Evolutionary conservation across 2,113 vertebrate genomes (phyloP), one percentile per base, ranked within the genome.

Genomic region (Harpagus bidentatus): DNA sequence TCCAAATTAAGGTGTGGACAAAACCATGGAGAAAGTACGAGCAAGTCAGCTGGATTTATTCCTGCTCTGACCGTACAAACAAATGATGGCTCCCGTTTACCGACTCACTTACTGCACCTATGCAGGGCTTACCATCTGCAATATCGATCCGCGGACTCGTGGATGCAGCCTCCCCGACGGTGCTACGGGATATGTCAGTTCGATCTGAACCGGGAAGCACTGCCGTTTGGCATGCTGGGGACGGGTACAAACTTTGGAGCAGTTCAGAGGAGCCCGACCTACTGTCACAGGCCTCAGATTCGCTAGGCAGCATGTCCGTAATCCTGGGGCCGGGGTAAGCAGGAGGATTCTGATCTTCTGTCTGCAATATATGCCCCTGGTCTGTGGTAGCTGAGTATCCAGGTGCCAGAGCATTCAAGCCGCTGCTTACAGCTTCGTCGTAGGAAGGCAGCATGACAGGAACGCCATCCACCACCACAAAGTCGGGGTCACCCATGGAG

Each of bases 391-490:
- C 96, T 65, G 94, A 81, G 83, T 98, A 98, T 82, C 98, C 96
- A 0, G 98, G 98, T 55, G 98, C 98, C 87, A 98, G 97, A 86
- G 96, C 96, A 72, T 86, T 98, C 78, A 97, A 40, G 66, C 97
- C 66, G 0, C 98, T 98, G 48, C 98, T 98, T 74, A 99, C 98
- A 58, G 99, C 99, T 97, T 99, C 99, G 4, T 99, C 99, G 0
- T 99, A 99, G 90, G 99, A 98, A 23, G 99, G 99, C 62, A 99
- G 97, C 98, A 98, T 98, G 66, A 99, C 99, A 5, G 99, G 98
- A 74, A 99, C 96, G 0, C 99, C 99, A 3, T 99, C 98, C 92
- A 99, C 99, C 92, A 99, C 98, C 96, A 99, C 97, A 28, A 99
- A 98, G 96, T 99, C 97, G 0, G 98, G 98, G 92, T 98, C 98